These are phyloP conservation scores for Pollenia amentaria DNA, from an alignment of 2,888 invertebrate species.

Conservation along the genomic window DNA sequence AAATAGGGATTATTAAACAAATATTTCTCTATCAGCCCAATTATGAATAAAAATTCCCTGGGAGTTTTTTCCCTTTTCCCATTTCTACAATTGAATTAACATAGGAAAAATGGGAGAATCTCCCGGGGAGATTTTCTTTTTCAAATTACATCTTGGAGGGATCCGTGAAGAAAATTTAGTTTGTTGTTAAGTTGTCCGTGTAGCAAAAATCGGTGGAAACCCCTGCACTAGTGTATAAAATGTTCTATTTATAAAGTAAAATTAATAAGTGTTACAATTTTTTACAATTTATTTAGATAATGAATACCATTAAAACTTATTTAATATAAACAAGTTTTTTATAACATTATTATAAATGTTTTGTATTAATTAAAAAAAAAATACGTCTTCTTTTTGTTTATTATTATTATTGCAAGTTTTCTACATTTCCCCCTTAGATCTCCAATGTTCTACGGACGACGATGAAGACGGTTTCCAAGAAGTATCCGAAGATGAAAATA, in stretches of 20 bases:
- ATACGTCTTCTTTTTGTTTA: not conserved
- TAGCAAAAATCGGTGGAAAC: too few species aligned
- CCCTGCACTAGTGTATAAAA: not conserved
- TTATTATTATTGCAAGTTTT: slow-evolving; percentile 3
- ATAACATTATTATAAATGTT: slow-evolving; percentile 12
- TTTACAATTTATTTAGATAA: not conserved
- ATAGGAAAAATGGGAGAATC: too few species aligned
- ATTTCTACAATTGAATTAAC: too few species aligned
- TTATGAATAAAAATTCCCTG: too few species aligned
- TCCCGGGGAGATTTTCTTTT: too few species aligned
- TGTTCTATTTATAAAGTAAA: not conserved
- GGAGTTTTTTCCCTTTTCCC: too few species aligned
- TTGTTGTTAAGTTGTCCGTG: too few species aligned
- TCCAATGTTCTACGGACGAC: slow-evolving; percentile 90
- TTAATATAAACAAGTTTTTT: not conserved
- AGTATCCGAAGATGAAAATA: slow-evolving; percentile 86
- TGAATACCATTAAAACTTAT: not conserved
- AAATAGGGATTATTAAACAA: too few species aligned
- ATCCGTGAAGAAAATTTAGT: too few species aligned
- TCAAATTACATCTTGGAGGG: too few species aligned
- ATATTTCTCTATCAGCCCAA: too few species aligned
- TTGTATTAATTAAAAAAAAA: not conserved
- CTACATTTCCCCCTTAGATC: slow-evolving; percentile 84
- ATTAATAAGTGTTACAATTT: not conserved
- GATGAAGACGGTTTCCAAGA: slow-evolving; percentile 89